Percentiles rank a stretch among this genome's conserved stretches.
These are phyloP conservation scores for Sarcophaga peregrina DNA, from an alignment of 1,140 invertebrate genomes.

Conservation along the genomic window DNA sequence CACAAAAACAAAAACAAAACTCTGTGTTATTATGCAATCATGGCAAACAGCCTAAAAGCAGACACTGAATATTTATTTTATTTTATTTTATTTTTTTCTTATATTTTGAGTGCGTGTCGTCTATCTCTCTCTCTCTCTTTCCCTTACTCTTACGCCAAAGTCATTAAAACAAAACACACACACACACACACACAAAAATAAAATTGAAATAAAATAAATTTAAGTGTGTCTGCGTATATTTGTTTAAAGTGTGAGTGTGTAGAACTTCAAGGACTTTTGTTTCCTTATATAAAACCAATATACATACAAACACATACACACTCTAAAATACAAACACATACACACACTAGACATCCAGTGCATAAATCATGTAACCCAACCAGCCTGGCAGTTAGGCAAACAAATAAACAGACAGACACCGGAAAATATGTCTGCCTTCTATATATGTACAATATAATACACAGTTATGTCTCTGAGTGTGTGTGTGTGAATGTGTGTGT, in stretches of 20 bases:
- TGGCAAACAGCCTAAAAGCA: constrained; percentile 5
- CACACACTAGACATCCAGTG: background rate
- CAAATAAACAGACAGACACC: no score
- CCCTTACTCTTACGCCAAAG: no score
- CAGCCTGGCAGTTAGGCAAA: no score
- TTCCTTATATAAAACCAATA: constrained; percentile 21
- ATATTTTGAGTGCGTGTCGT: no score
- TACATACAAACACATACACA: background rate
- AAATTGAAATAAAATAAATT: background rate
- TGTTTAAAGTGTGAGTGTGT: background rate
- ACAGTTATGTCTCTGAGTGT: no score
- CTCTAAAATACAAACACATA: background rate
- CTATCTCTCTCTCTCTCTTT: no score
- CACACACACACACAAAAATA: background rate
- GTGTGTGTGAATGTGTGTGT: no score
- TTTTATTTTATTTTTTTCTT: no score
- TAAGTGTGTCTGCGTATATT: constrained; percentile 15
- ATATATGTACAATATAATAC: no score
- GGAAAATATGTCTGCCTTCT: no score
- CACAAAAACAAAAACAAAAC: background rate
- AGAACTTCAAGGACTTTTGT: constrained; percentile 43
- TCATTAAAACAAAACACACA: no score
- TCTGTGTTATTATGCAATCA: background rate
- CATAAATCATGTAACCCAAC: no score
- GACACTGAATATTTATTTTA: background rate